Conservation (phyloP, 1,140 invertebrate genomes). For the Piezodorus guildinii region DNA sequence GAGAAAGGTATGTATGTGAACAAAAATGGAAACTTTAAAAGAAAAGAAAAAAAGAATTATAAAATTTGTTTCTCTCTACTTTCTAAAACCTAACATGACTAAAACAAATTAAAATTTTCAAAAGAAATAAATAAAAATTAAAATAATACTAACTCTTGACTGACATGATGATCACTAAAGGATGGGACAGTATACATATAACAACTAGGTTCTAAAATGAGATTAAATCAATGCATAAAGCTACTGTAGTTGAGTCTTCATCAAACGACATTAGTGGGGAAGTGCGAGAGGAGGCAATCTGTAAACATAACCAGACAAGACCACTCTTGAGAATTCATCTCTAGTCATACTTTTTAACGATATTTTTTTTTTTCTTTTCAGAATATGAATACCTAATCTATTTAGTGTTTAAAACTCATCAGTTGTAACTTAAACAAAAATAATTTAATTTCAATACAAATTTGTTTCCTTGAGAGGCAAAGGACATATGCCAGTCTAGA, state of each 20-base stretch:
- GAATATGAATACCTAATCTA: neutral
- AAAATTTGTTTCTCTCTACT: too few species aligned
- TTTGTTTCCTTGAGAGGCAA: neutral
- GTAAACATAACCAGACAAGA: constrained; percentile 25
- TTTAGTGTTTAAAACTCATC: neutral
- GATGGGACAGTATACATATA: constrained; percentile 4
- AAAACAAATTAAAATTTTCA: too few species aligned
- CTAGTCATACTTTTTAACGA: neutral
- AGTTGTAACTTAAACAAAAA: constrained; percentile 15
- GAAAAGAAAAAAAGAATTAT: too few species aligned
- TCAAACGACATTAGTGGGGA: constrained; percentile 1
- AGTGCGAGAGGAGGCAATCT: constrained; percentile 17
- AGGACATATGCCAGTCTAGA: neutral
- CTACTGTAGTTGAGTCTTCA: neutral
- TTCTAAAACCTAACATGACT: too few species aligned
- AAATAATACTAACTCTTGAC: neutral
- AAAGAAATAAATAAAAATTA: too few species aligned
- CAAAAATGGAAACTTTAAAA: too few species aligned
- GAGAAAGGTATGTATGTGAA: too few species aligned
- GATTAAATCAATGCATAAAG: constrained; percentile 8
- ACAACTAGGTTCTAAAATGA: constrained; percentile 11
- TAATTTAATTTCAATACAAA: neutral
- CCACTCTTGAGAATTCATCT: neutral
- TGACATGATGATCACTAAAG: constrained; percentile 19
- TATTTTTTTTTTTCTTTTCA: neutral